phyloP scores from a whole-genome alignment of 2,888 invertebrate species.

The Drosophila suboccidentalis region DNA sequence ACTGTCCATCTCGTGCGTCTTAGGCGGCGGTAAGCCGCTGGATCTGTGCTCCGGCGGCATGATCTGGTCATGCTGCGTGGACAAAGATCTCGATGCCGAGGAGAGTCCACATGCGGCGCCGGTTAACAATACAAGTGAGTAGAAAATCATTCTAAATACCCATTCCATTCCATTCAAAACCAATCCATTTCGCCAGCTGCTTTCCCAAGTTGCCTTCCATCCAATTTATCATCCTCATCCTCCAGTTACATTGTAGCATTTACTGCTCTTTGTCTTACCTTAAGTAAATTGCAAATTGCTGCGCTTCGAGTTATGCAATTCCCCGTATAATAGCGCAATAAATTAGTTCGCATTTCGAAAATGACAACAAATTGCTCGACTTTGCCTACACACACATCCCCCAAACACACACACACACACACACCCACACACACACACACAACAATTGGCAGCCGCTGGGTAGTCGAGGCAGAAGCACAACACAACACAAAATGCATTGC shows the following conservation, averaged over 20 bases:
- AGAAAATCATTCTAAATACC: conserved; percentile 43
- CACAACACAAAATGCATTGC: conserved; percentile 33
- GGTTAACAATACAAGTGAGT: conserved; percentile 96
- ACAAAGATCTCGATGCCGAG: conserved; percentile 89
- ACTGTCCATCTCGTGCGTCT: conserved; percentile 95
- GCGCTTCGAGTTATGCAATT: conserved; percentile 78
- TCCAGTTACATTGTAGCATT: conserved; percentile 36
- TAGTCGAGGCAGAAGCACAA: conserved; percentile 33
- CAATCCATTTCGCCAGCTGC: conserved; percentile 42
- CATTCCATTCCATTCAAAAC: not conserved
- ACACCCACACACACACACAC: conserved; percentile 25
- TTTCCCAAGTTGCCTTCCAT: conserved; percentile 37
- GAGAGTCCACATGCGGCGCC: conserved; percentile 87
- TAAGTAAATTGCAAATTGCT: conserved; percentile 71
- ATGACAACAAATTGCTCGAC: conserved; percentile 76
- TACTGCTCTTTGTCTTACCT: conserved; percentile 36
- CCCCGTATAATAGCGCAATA: conserved; percentile 74
- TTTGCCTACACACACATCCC: conserved; percentile 37
- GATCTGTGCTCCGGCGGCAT: conserved; percentile 97
- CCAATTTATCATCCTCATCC: conserved; percentile 3
- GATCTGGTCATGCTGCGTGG: conserved; percentile 97
- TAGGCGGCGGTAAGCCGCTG: conserved; percentile 94
- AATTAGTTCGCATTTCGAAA: conserved; percentile 80
- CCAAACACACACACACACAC: conserved; percentile 20
- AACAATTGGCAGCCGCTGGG: conserved; percentile 27